Evolutionary conservation across 1,140 invertebrate genomes (phyloP), one percentile per base, ranked within the genome.

Genomic region (Zaprionus lachaisei): DNA sequence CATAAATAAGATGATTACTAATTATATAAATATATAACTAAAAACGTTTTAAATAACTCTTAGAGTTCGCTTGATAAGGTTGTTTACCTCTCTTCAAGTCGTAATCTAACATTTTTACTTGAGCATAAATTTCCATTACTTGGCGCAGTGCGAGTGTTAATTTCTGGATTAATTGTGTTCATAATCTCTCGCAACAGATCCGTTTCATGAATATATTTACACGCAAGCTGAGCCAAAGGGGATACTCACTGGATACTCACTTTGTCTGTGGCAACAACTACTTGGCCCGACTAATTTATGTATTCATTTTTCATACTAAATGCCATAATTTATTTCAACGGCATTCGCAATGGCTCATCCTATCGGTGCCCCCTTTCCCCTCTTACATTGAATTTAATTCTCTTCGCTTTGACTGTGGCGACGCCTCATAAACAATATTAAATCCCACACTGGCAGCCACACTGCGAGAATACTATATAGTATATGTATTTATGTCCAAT

Each of bases 391-490:
- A 68, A 80, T 83, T 72, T 77, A 87, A 87, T 89, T 80, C 70
- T 62, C 75, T 78, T 72, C 73, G 77, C 73, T 83, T 83, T 79
- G 77, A 71, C 77, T 84, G 57, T 67, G 64, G 61, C 84, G 67
- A 86, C 80, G 84, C 78, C 84, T 69, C 84, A 89, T 90, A 89
- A 89, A 90, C 84, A 89, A 87, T 87, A 89, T 81, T 81, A 89
- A 90, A 90, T 89, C 84, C 69, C 56, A 56, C 72, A 56, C 65
- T 74, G 55, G 58, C 67, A 62, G 56, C 66, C 55, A 37, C 55
- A 38, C 38, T 17, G 49, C 51, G 49, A 17, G 41, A 17, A 47
- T 47, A 37, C 11, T 24, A 34, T 60, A 15, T 38, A 55, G 5
- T 22, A 51, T 22, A 51, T 51, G 7, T 72, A 63, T 74, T 62